These are phyloP conservation scores for Ectropis crepuscularia DNA, from an alignment of 2,888 invertebrate species.

Conservation along the genomic window DNA sequence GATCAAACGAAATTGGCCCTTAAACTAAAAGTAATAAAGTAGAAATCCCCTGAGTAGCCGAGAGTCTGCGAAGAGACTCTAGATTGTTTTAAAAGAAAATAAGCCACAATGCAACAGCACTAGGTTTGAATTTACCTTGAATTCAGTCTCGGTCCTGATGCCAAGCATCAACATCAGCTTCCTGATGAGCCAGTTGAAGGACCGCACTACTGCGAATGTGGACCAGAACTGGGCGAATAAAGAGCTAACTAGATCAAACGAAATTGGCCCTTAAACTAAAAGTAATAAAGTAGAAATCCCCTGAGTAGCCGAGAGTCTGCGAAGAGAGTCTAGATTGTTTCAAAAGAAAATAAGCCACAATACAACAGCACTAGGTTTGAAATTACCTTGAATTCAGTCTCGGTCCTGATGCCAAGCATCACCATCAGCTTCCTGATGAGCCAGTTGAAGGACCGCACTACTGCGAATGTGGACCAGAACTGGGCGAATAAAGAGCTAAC, in stretches of 20 bases:
- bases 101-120: too few species aligned
- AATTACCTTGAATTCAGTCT: slow-evolving; percentile 74
- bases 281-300: too few species aligned
- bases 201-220: slow-evolving; percentile 92
- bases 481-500: slow-evolving; percentile 91
- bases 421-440: slow-evolving; percentile 73
- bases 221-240: slow-evolving; percentile 95
- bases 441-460: slow-evolving; percentile 92
- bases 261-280: too few species aligned
- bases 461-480: slow-evolving; percentile 89
- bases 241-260: slow-evolving; percentile 81
- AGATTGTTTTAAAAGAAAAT: too few species aligned
- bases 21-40: too few species aligned
- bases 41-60: too few species aligned
- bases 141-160: slow-evolving; percentile 76
- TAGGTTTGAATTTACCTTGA: slow-evolving; percentile 70
- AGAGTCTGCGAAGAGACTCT: too few species aligned
- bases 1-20: too few species aligned
- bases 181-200: slow-evolving; percentile 91
- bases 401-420: not conserved
- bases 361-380: not conserved
- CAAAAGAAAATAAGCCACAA: too few species aligned
- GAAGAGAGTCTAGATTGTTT: too few species aligned
- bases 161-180: slow-evolving; percentile 90
- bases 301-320: too few species aligned